phyloP scores from a whole-genome alignment of 2,888 invertebrate species.

The Altica lythri region DNA sequence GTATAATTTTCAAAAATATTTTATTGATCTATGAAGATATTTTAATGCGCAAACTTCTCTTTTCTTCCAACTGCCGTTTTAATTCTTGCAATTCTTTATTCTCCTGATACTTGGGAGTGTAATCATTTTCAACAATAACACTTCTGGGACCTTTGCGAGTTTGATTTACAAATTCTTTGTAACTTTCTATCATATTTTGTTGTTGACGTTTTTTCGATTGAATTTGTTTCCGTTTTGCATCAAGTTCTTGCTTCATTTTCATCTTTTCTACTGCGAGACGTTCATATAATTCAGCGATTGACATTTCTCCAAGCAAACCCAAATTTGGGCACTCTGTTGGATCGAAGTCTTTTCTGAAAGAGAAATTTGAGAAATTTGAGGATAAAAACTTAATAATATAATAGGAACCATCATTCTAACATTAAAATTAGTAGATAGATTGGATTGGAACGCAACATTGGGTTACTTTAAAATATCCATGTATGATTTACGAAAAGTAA shows the following conservation, averaged over 20 bases:
- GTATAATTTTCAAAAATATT: slow-evolving; percentile 1
- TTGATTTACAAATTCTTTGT: slow-evolving; percentile 57
- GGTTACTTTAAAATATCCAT: no score
- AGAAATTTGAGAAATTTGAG: background rate
- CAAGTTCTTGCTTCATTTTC: slow-evolving; percentile 61
- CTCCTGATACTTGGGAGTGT: slow-evolving; percentile 37
- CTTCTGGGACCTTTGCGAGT: slow-evolving; percentile 53
- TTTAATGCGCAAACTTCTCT: slow-evolving; percentile 52
- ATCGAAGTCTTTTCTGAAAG: slow-evolving; percentile 60
- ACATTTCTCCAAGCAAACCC: slow-evolving; percentile 69
- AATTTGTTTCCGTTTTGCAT: slow-evolving; percentile 59
- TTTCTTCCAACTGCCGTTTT: slow-evolving; percentile 60
- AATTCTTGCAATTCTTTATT: slow-evolving; percentile 59
- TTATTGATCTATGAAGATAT: background rate
- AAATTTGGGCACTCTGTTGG: slow-evolving; percentile 64
- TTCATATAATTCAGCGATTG: slow-evolving; percentile 66
- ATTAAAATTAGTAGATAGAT: background rate
- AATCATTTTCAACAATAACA: slow-evolving; percentile 36
- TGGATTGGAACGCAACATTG: background rate
- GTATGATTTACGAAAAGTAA: no score
- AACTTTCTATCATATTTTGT: slow-evolving; percentile 59
- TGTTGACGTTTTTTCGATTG: slow-evolving; percentile 57
- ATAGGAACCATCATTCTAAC: background rate
- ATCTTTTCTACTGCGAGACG: slow-evolving; percentile 60
- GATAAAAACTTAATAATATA: no score